Base-by-base conservation (phyloP, 2,113 vertebrate genomes). In the Thermophis baileyi region DNA sequence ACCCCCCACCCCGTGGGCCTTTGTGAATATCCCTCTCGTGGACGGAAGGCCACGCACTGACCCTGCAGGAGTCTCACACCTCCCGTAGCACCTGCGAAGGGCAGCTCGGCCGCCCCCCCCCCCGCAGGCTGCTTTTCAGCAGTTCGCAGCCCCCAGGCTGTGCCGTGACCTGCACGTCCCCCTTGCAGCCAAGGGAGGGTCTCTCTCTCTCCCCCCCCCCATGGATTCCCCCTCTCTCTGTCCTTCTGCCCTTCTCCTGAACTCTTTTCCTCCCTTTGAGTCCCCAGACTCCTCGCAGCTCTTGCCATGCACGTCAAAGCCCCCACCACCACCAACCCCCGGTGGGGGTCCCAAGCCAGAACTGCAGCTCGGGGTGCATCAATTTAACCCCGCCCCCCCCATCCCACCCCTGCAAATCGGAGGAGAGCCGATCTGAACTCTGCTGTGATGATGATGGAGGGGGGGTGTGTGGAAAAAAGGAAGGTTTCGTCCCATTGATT, bases 401-500 rank as follows among this genome's bases (percentile, higher is more conserved):
- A 53, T 18, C 27, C 57, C 97, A 97, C 97, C 97, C 97, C 96
- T 96, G 97, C 97, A 97, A 97, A 97, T 97, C 55, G 0, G 97
- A 30, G 85, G 87, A 35, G 97, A 98, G 97, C 97, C 98, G 98
- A 98, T 98, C 96, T 96, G 97, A 98, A 97, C 97, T 97, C 97
- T 96, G 96, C 97, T 51, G 51, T 18, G 55, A 22, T 97, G 92
- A 98, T 97, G 98, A 98, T 98, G 98, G 97, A 97, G 20, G 7
- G 2, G 97, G 97, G 49, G 12, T 6, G 11, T 27, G 44, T 3
- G 22, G 25, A 1, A 0, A 25, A 18, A 98, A 97, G 96, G 97
- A 97, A 97, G 96, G 97, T 97, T 97, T 98, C 97, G 98, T 99
- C 98, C 98, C 98, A 98, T 98, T 99, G 98, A 99, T 98, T 99